Evolutionary conservation across 2,113 vertebrate genomes (phyloP), one percentile per base, ranked within the genome.

Genomic region (Pipra filicauda): DNA sequence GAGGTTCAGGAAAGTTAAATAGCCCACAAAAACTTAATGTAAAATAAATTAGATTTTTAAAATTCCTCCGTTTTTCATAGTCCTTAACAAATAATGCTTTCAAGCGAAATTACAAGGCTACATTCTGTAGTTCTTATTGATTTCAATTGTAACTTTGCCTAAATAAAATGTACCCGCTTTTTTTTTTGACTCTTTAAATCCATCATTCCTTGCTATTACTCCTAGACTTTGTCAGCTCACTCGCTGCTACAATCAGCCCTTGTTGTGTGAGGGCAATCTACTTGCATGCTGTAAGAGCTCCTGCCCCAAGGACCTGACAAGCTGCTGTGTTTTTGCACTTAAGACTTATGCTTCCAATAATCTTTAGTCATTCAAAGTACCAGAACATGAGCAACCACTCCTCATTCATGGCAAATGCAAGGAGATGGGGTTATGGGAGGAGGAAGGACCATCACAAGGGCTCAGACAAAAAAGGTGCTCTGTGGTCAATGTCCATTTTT

Each of bases 141-240:
- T 97, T 95, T 93, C 82, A 90, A 0, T 35, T 80, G 64, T 59
- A 85, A 70, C 69, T 83, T 95, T 85, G 59, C 51, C 85, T 80
- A 91, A 93, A 88, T 83, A 91, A 88, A 94, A 93, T 59, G 33
- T 15, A 3, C 17, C 21, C 0, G 0, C 51, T 89, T 88, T 85
- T 89, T 51, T 28, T 77, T 91, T 91, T 39, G 30, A 90, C 75
- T 85, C 88, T 93, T 88, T 95, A 64, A 91, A 95, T 89, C 91
- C 81, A 86, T 95, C 75, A 96, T 88, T 88, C 77, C 69, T 88
- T 58, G 26, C 78, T 76, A 5, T 66, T 83, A 22, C 66, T 96
- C 72, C 67, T 23, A 18, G 79, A 59, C 35, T 86, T 64, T 17
- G 23, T 15, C 72, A 80, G 1, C 1, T 48, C 3, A 4, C 27